Evolutionary conservation across 1,140 invertebrate genomes (phyloP).

Genomic region (Drosophila biarmipes): DNA sequence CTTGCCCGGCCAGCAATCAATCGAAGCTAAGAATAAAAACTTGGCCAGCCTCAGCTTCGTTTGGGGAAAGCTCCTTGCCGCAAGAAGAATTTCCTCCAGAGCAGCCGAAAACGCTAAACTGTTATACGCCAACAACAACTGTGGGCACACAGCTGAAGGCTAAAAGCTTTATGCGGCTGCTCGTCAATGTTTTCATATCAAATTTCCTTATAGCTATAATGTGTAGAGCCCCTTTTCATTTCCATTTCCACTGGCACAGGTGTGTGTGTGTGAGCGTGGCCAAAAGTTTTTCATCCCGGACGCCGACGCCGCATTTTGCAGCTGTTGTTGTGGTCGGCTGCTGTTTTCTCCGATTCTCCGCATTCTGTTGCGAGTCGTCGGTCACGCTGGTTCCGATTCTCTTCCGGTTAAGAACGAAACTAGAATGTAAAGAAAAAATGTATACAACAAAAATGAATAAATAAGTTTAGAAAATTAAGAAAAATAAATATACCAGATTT

Average conservation of each 20-base stretch:
- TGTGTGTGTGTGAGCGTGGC: slow-evolving; percentile 8
- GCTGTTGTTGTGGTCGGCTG: slow-evolving; percentile 61
- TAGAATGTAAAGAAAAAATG: slow-evolving; percentile 6
- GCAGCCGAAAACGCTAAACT: slow-evolving; percentile 31
- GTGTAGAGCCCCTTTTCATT: neutral
- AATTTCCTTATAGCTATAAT: slow-evolving; percentile 43
- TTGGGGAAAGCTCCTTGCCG: slow-evolving; percentile 22
- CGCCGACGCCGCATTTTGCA: slow-evolving; percentile 55
- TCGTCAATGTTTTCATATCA: slow-evolving; percentile 64
- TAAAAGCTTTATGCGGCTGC: slow-evolving; percentile 50
- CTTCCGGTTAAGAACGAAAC: slow-evolving; percentile 33
- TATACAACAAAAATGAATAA: slow-evolving; percentile 2
- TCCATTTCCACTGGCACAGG: neutral
- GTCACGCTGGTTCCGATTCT: slow-evolving; percentile 43
- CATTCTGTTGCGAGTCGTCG: slow-evolving; percentile 73
- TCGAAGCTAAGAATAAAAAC: slow-evolving; percentile 27
- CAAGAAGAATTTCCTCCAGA: slow-evolving; percentile 17
- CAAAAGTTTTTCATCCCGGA: slow-evolving; percentile 56
- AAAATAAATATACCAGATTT: neutral
- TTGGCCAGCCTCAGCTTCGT: slow-evolving; percentile 17
- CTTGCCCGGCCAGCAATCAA: slow-evolving; percentile 25
- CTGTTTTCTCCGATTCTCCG: slow-evolving; percentile 28
- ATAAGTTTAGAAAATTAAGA: neutral
- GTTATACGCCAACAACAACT: slow-evolving; percentile 46
- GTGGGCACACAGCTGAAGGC: slow-evolving; percentile 62